Evolutionary conservation across 1,140 invertebrate genomes (phyloP), one percentile per base, ranked within the genome.

Genomic region (Penaeus japonicus): DNA sequence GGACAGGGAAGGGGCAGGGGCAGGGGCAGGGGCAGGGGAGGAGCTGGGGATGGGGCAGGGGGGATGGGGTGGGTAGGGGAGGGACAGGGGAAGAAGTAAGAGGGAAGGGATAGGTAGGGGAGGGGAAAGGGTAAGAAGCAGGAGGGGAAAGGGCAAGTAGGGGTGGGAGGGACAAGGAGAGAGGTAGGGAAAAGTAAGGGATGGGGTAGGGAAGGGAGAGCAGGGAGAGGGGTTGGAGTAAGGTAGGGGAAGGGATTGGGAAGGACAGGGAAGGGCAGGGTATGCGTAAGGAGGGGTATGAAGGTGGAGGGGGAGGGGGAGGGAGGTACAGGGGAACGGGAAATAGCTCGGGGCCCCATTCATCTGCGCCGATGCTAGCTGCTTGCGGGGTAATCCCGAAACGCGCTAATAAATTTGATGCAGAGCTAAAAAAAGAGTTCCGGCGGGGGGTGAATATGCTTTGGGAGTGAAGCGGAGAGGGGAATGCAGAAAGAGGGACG

Each of bases 281-380:
- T n/a, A n/a, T n/a, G n/a, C n/a, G n/a, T 30, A 5, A 20, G 24
- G 22, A 12, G n/a, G 24, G 7, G 2, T 2, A 17, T 12, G 59
- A n/a, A n/a, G n/a, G n/a, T n/a, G 57, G 79, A 81, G 47, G 24
- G 79, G 30, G 79, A 81, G 79, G 57, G 47, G 24, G 79, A 81
- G 79, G 57, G 79, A 81, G 54, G 39, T 24, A 47, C n/a, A 10
- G 47, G 47, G 47, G 47, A 47, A 47, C 10, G 47, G 47, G 47
- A 47, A 47, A 47, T 47, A 47, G 47, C 47, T 47, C 47, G 15
- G 47, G 10, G 47, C 47, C 47, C 47, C 47, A 47, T 47, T 47
- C 47, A 47, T 47, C 47, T 47, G 47, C 10, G 10, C 47, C 47
- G 47, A 47, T 47, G 47, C 47, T 47, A 47, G 47, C 47, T 47